These are phyloP conservation scores for Mareca strepera DNA, from an alignment of 2,797 vertebrate genomes.

Conservation along the genomic window DNA sequence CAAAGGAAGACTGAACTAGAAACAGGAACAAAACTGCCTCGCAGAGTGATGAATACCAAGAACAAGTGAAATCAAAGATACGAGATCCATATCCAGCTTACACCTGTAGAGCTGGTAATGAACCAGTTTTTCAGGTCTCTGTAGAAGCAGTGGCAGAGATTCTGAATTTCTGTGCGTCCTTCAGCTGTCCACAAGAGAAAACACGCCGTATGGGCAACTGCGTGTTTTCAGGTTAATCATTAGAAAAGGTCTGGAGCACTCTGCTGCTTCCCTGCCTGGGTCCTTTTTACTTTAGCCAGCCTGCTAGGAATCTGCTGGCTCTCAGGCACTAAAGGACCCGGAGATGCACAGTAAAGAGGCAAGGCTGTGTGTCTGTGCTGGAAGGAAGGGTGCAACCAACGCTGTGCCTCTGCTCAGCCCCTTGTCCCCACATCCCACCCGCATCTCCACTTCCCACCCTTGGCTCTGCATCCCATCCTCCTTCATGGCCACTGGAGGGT, in stretches of 20 bases:
- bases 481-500: not conserved
- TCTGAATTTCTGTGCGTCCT: not conserved
- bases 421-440: not conserved
- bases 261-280: not conserved
- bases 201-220: not conserved
- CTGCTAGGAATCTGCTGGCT: not conserved
- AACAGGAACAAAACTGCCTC: not conserved
- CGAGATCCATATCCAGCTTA: not conserved
- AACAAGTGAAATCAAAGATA: not conserved
- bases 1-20: not conserved
- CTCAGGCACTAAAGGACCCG: not conserved
- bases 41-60: not conserved
- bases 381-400: not conserved
- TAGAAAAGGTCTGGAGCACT: not conserved
- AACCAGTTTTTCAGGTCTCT: slow-evolving; percentile 35
- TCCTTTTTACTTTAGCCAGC: not conserved
- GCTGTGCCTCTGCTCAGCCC: accelerated
- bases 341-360: not conserved
- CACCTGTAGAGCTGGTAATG: not conserved
- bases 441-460: not conserved
- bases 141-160: not conserved
- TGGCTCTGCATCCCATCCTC: not conserved
- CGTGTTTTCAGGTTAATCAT: not conserved
- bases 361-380: not conserved
- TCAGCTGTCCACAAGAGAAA: not conserved